These are phyloP conservation scores for Xiphophorus maculatus DNA, from an alignment of 2,113 vertebrate species.

Conservation along the genomic window DNA sequence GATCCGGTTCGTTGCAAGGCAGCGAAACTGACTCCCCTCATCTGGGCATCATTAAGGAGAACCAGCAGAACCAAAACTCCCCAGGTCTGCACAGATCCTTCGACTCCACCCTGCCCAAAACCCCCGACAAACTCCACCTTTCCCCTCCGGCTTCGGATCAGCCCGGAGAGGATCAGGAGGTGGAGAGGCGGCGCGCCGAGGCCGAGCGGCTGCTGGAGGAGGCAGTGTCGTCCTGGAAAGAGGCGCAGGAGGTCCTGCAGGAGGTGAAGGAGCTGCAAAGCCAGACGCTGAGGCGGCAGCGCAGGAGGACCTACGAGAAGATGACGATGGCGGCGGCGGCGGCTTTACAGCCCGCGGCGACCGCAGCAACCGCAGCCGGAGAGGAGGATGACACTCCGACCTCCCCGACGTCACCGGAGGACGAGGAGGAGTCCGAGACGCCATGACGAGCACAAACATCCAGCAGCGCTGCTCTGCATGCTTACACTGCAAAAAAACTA, in stretches of 20 bases:
- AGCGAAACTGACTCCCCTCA: conserved; percentile 34
- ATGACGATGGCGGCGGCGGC: not conserved
- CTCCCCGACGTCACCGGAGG: conserved; percentile 43
- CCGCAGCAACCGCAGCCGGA: not conserved
- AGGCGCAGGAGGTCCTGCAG: conserved; percentile 91
- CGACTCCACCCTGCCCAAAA: conserved; percentile 32
- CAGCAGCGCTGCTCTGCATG: conserved; percentile 8
- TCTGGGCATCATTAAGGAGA: conserved; percentile 23
- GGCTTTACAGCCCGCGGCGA: not conserved
- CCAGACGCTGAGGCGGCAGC: conserved; percentile 83
- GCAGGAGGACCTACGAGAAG: conserved; percentile 82
- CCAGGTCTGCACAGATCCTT: not conserved
- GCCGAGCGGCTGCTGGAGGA: conserved; percentile 90
- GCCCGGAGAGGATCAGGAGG: conserved; percentile 69
- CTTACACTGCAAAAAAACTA: not conserved
- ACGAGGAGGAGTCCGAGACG: conserved; percentile 81
- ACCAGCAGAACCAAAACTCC: conserved; percentile 22
- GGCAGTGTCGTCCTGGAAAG: conserved; percentile 90
- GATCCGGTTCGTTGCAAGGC: conserved; percentile 21
- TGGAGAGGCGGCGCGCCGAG: conserved; percentile 83
- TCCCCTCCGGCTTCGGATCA: not conserved
- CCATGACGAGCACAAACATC: conserved; percentile 18
- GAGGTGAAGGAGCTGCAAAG: conserved; percentile 92
- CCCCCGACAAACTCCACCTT: not conserved
- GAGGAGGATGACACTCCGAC: conserved; percentile 38